A percentile compares a stretch with the other conserved stretches of the same genome.
phyloP scores from a whole-genome alignment of 1,140 invertebrate genomes.

The Scaptomyza graminum region DNA sequence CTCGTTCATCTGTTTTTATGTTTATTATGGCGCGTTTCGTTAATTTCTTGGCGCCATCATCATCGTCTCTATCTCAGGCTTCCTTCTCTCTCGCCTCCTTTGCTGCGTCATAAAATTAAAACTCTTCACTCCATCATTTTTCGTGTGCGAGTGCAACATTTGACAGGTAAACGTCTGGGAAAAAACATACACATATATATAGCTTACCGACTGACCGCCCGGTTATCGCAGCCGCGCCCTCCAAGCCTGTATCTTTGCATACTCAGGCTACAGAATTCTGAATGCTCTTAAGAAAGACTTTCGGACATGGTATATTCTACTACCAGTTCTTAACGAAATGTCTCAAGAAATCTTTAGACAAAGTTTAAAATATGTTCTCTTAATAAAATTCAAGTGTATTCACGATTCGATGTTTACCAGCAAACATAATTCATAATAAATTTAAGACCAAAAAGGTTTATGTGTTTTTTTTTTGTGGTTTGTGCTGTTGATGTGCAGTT shows the following conservation, averaged over 20 bases:
- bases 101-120: conserved; percentile 81
- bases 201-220: conserved; percentile 44
- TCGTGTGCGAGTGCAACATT: conserved; percentile 80
- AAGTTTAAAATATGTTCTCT: not conserved
- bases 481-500: conserved; percentile 56
- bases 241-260: conserved; percentile 33
- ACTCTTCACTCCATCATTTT: conserved; percentile 81
- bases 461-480: not conserved
- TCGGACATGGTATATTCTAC: no score
- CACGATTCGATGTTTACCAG: not conserved
- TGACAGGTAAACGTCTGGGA: conserved; percentile 81
- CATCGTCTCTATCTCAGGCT: conserved; percentile 28
- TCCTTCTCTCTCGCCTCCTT: conserved; percentile 48
- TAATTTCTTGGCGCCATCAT: conserved; percentile 79
- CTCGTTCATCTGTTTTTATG: conserved; percentile 40
- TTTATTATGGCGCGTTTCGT: conserved; percentile 79
- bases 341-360: no score
- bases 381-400: not conserved
- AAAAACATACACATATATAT: conserved; percentile 45
- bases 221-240: conserved; percentile 57
- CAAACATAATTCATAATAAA: conserved; percentile 8
- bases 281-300: conserved; percentile 22
- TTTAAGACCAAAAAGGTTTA: not conserved
- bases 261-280: conserved; percentile 13
- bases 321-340: no score